A percentile compares a stretch with the other conserved stretches of the same genome.
phyloP scores from a whole-genome alignment of 2,113 vertebrate genomes.

The Plecturocebus donacophilus region DNA sequence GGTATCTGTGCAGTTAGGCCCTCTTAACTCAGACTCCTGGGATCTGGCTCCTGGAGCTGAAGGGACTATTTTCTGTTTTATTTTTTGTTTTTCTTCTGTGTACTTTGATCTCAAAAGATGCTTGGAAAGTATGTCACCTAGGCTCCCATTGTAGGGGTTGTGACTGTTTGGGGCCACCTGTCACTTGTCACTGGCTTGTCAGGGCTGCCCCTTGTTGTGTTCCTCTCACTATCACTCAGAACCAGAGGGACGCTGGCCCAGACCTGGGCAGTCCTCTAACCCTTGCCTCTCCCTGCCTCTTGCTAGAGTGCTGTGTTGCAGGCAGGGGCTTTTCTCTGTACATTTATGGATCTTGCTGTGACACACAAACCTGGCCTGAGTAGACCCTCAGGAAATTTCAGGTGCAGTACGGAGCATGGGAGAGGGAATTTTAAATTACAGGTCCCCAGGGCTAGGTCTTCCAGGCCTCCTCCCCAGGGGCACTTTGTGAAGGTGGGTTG shows the following conservation, averaged over 20 bases:
- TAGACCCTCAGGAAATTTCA: not conserved
- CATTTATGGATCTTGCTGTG: not conserved
- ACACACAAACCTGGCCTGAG: not conserved
- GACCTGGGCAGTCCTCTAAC: not conserved
- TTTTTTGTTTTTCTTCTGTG: not conserved
- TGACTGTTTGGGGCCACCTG: not conserved
- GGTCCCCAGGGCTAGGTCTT: not conserved
- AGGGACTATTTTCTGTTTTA: not conserved
- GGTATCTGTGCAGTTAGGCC: not conserved
- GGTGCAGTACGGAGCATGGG: not conserved
- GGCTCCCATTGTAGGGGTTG: not conserved
- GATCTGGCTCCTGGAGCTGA: not conserved
- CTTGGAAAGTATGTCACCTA: not conserved
- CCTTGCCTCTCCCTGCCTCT: too few species aligned
- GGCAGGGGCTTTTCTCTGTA: not conserved
- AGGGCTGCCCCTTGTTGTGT: not conserved
- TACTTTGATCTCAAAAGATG: not conserved
- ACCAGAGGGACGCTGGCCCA: not conserved
- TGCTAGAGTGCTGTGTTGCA: fast-evolving
- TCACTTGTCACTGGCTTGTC: not conserved
- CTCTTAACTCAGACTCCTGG: not conserved
- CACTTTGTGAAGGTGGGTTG: not conserved
- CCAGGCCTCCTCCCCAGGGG: not conserved
- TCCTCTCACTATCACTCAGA: not conserved
- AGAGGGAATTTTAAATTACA: not conserved